These are phyloP conservation scores for Labeo calbasu DNA, from an alignment of 2,797 vertebrate species.

Conservation along the genomic window DNA sequence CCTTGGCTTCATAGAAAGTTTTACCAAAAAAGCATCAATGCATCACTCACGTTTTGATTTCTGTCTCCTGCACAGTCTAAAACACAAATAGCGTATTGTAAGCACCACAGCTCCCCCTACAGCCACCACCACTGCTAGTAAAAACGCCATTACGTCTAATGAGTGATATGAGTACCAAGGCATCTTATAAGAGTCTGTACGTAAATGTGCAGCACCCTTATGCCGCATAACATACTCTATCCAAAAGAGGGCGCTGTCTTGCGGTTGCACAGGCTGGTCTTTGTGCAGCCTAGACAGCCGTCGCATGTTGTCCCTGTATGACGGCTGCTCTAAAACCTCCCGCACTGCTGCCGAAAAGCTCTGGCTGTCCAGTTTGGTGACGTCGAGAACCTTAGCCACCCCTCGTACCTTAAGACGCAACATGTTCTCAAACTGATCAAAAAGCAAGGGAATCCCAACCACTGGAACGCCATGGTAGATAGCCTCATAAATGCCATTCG, in stretches of 20 bases:
- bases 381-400: constrained; percentile 70
- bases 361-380: constrained; percentile 60
- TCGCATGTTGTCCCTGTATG: constrained; percentile 73
- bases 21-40: neutral
- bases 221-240: constrained; percentile 77
- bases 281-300: constrained; percentile 70
- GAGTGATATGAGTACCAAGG: constrained; percentile 75
- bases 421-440: constrained; percentile 80
- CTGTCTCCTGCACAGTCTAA: constrained; percentile 62
- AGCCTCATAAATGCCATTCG: constrained; percentile 76
- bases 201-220: constrained; percentile 75
- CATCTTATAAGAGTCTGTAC: constrained; percentile 76
- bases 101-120: constrained; percentile 51
- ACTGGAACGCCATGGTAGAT: constrained; percentile 78
- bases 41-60: constrained; percentile 74
- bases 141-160: constrained; percentile 70
- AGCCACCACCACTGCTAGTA: constrained; percentile 55
- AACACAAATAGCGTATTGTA: constrained; percentile 64
- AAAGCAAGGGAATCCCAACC: constrained; percentile 73
- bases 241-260: constrained; percentile 75
- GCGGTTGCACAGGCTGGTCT: constrained; percentile 69
- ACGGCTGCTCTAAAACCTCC: constrained; percentile 70
- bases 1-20: neutral
- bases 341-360: constrained; percentile 67
- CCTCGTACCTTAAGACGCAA: constrained; percentile 70